These are phyloP conservation scores for Hyperopisus bebe DNA, from an alignment of 2,113 vertebrate species.

Conservation along the genomic window DNA sequence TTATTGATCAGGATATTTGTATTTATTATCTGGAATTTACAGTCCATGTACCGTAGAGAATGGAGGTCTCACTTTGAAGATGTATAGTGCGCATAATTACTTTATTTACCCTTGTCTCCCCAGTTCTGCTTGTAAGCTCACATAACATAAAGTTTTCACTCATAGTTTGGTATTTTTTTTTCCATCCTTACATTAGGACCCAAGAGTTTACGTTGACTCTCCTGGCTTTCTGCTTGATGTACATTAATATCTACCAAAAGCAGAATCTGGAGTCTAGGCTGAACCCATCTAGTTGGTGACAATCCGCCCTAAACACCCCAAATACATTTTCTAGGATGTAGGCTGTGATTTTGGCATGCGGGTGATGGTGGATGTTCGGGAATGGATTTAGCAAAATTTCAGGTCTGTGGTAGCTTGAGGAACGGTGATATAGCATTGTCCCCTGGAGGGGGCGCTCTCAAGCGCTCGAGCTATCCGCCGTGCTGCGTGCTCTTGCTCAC, in stretches of 20 bases:
- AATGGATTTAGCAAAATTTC: neutral
- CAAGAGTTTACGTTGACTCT: conserved; percentile 27
- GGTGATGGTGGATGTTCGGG: neutral
- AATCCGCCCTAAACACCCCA: neutral
- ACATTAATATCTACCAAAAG: neutral
- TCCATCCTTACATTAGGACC: conserved; percentile 20
- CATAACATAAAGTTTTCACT: conserved; percentile 22
- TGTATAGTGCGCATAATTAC: conserved; percentile 25
- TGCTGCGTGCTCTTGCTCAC: neutral
- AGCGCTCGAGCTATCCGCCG: neutral
- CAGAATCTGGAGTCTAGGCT: neutral
- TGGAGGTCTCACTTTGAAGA: conserved; percentile 18
- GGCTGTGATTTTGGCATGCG: neutral
- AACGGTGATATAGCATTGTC: neutral
- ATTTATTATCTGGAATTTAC: conserved; percentile 20
- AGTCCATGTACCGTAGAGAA: conserved; percentile 18
- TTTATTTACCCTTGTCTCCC: conserved; percentile 6
- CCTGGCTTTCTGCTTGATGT: neutral
- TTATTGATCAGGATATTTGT: conserved; percentile 26
- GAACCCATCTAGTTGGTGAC: neutral
- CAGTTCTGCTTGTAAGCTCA: conserved; percentile 29
- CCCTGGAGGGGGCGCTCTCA: neutral
- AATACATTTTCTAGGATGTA: neutral
- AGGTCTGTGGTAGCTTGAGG: neutral
- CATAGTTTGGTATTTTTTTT: conserved; percentile 22